These are phyloP conservation scores for Phyllostomus discolor DNA, from an alignment of 2,113 vertebrate genomes.

Conservation along the genomic window DNA sequence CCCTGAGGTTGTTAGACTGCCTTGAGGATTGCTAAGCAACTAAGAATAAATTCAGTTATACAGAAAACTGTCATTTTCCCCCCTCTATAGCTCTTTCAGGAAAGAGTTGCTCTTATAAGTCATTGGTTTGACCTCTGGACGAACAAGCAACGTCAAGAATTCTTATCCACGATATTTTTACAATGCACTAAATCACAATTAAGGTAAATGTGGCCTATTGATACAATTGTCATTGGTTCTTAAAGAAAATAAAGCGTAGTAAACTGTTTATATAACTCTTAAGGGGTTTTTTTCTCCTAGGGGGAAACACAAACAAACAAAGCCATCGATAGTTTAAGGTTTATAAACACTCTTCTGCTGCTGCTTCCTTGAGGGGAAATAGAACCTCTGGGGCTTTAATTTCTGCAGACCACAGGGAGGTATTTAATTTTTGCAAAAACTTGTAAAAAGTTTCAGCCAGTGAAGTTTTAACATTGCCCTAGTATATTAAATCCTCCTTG, in stretches of 20 bases:
- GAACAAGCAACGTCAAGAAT: conserved; percentile 85
- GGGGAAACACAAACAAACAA: neutral
- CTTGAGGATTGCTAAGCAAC: conserved; percentile 28
- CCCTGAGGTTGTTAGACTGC: neutral
- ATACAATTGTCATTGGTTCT: neutral
- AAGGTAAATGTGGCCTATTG: conserved; percentile 77
- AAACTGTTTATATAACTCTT: conserved; percentile 32
- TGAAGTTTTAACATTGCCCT: neutral
- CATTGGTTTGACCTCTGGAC: conserved; percentile 94
- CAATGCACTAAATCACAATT: conserved; percentile 85
- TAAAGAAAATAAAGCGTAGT: conserved; percentile 20
- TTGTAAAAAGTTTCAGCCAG: neutral
- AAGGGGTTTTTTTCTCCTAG: neutral
- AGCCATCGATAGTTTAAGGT: neutral
- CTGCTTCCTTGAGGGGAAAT: neutral
- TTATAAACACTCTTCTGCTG: neutral
- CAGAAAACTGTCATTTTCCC: neutral
- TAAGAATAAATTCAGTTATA: neutral
- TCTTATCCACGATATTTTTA: conserved; percentile 81
- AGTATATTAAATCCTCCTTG: neutral
- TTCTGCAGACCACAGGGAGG: neutral
- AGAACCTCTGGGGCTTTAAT: neutral
- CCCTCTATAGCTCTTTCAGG: conserved; percentile 85
- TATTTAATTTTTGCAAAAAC: neutral
- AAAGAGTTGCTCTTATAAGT: conserved; percentile 85